phyloP scores from a whole-genome alignment of 1,140 invertebrate genomes.

The Pseudomyrmex sp. region DNA sequence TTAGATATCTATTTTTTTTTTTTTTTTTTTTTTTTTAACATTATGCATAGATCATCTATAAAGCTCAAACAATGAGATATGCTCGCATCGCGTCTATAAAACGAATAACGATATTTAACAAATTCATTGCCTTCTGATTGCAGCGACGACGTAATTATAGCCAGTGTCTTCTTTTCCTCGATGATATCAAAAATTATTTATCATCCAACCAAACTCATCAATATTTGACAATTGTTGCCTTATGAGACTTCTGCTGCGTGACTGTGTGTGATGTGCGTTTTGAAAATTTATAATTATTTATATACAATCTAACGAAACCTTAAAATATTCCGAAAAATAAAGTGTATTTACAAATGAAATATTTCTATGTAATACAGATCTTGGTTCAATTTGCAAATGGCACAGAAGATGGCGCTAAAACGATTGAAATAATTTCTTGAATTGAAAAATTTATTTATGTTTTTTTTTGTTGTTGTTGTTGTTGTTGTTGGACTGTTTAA shows the following conservation, averaged over 20 bases:
- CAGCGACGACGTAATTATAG: constrained; percentile 27
- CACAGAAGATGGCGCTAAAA: background rate
- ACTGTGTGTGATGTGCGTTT: background rate
- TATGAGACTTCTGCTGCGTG: background rate
- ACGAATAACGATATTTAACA: constrained; percentile 58
- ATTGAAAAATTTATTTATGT: too few relatives aligned
- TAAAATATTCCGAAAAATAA: too few relatives aligned
- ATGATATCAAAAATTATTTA: background rate
- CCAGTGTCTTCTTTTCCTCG: background rate
- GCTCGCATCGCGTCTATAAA: constrained; percentile 45
- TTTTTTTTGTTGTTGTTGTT: background rate
- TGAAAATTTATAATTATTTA: background rate
- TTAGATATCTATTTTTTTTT: constrained; percentile 35
- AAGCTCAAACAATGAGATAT: constrained; percentile 77
- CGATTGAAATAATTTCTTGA: background rate
- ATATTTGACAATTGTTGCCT: background rate
- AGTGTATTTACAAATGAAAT: too few relatives aligned
- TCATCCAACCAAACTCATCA: background rate
- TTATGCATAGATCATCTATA: constrained; percentile 74
- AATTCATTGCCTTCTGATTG: constrained; percentile 63
- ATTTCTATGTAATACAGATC: too few relatives aligned
- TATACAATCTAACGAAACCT: background rate
- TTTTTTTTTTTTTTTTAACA: constrained; percentile 71
- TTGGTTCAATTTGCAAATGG: background rate
- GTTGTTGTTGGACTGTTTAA: background rate